Conservation (phyloP, 2,113 vertebrate genomes). For the Oncorhynchus clarkii region DNA sequence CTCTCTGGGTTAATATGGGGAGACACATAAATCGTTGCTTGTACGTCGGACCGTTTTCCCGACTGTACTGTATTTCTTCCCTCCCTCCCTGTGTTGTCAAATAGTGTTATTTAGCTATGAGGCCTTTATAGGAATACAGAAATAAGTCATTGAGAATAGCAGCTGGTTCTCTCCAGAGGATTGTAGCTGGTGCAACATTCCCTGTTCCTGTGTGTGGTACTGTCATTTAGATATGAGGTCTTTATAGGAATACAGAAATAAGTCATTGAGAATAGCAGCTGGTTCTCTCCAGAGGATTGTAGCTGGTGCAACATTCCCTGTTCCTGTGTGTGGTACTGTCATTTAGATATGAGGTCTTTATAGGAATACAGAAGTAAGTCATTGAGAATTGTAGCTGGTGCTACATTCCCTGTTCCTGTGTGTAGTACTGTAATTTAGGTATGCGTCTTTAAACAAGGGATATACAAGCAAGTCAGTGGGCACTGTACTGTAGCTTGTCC, state of each 20-base stretch:
- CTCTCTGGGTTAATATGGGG: conserved; percentile 8
- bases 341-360: background rate
- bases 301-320: too few species aligned
- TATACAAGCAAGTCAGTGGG: background rate
- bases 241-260: background rate
- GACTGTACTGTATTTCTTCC: background rate
- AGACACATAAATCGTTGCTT: background rate
- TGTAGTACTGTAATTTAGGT: background rate
- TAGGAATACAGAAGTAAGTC: background rate
- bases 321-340: background rate
- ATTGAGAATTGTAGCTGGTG: background rate
- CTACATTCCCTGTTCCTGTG: too few species aligned
- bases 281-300: background rate
- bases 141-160: background rate
- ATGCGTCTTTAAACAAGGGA: background rate
- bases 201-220: background rate
- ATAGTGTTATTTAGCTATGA: background rate
- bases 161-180: too few species aligned
- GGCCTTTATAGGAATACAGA: background rate
- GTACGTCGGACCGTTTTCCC: background rate
- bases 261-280: background rate
- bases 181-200: too few species aligned
- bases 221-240: background rate
- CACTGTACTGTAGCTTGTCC: background rate
- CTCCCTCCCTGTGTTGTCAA: background rate